These are phyloP conservation scores for Horisme vitalbata DNA, from an alignment of 2,888 invertebrate species.

Conservation along the genomic window DNA sequence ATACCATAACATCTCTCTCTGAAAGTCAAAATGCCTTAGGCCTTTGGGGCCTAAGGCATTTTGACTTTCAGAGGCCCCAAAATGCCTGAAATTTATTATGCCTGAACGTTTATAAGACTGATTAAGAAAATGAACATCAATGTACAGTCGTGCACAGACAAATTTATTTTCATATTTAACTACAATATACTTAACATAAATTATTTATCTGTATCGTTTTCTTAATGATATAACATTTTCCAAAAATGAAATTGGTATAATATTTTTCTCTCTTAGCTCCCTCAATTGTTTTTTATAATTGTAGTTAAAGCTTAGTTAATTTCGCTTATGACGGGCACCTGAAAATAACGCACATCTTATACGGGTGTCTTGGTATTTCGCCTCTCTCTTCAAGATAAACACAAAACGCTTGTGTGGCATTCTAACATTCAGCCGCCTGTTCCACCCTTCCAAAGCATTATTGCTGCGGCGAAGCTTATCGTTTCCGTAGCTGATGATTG, in stretches of 20 bases:
- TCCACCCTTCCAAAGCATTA: slow-evolving; percentile 3
- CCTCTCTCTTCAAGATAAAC: slow-evolving; percentile 2
- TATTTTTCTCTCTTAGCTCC: no score
- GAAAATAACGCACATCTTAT: not conserved
- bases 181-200: no score
- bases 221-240: not conserved
- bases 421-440: slow-evolving; percentile 3
- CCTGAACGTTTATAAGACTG: not conserved
- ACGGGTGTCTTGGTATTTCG: slow-evolving; percentile 1
- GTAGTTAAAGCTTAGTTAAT: slow-evolving; percentile 1
- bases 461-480: no score
- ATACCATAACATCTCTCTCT: not conserved
- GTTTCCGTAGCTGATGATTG: no score
- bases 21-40: not conserved
- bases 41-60: not conserved
- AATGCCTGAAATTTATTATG: not conserved
- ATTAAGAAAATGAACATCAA: no score
- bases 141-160: no score
- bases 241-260: not conserved
- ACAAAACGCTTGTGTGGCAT: slow-evolving; percentile 3
- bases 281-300: slow-evolving; percentile 2
- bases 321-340: slow-evolving; percentile 1
- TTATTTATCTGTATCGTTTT: no score
- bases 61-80: not conserved
- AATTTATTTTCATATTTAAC: no score